Percentiles rank a stretch among this genome's conserved stretches.
Evolutionary conservation across 1,140 invertebrate genomes (phyloP).

Genomic region (Nilaparvata lugens): DNA sequence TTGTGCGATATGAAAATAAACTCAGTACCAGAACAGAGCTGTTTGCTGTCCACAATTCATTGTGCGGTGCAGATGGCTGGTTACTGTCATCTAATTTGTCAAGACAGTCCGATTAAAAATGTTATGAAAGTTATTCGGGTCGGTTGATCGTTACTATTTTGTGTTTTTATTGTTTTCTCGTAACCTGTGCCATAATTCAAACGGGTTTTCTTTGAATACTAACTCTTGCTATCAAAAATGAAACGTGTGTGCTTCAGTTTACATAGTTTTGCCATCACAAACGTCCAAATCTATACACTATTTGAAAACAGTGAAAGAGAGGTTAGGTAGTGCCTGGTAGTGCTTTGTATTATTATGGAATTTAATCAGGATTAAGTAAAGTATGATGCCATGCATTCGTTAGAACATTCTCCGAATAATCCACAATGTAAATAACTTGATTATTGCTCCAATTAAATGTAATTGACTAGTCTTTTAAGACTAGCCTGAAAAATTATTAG

Average conservation of each 20-base stretch:
- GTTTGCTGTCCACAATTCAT: too few relatives aligned
- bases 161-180: too few relatives aligned
- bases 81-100: too few relatives aligned
- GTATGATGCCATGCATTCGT: background rate
- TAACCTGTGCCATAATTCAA: too few relatives aligned
- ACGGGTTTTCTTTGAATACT: too few relatives aligned
- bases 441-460: background rate
- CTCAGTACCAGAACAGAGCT: too few relatives aligned
- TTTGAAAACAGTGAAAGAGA: slow-evolving; percentile 1
- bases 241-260: slow-evolving; percentile 8
- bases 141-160: too few relatives aligned
- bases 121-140: too few relatives aligned
- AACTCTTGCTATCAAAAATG: background rate
- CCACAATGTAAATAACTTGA: background rate
- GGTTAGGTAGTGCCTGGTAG: background rate
- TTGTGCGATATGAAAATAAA: too few relatives aligned
- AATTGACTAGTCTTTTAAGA: background rate
- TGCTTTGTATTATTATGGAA: background rate
- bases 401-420: background rate
- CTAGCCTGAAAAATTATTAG: background rate
- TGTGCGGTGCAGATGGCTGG: too few relatives aligned
- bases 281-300: background rate
- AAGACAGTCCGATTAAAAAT: too few relatives aligned
- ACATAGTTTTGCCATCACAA: background rate
- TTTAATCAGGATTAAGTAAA: background rate